Evolutionary conservation across 2,888 invertebrate genomes (phyloP).

Genomic region (Synanthedon tipuliformis): DNA sequence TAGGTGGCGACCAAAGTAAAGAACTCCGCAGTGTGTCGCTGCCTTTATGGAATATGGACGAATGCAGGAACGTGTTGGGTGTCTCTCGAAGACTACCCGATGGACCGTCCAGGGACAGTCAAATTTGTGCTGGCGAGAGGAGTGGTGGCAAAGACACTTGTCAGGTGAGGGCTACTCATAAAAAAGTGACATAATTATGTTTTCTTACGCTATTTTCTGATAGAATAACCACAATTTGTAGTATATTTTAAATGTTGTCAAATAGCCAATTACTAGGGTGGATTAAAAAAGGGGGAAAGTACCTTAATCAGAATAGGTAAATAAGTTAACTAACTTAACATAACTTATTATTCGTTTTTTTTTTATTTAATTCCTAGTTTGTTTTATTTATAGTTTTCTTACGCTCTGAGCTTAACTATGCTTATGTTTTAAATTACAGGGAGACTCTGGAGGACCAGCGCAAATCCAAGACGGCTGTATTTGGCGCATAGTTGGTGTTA

Average conservation of each 20-base stretch:
- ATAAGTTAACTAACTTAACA: no score
- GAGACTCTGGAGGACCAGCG: constrained; percentile 58
- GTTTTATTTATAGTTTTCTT: no score
- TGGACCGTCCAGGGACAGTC: constrained; percentile 36
- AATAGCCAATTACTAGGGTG: no score
- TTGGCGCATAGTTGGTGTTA: constrained; percentile 53
- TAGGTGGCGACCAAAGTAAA: constrained; percentile 41
- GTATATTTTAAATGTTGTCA: no score
- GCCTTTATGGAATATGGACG: constrained; percentile 37
- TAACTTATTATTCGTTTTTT: no score
- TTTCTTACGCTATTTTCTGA: no score
- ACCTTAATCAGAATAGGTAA: no score
- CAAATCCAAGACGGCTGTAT: constrained; percentile 50
- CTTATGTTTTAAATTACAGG: constrained; percentile 22
- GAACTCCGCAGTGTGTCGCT: constrained; percentile 51
- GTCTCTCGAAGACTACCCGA: constrained; percentile 41
- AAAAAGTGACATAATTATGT: no score
- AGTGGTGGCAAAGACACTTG: constrained; percentile 52
- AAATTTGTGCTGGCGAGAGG: constrained; percentile 48
- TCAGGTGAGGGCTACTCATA: constrained; percentile 27
- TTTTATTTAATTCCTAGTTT: no score
- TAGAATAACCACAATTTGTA: no score
- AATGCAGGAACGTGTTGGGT: constrained; percentile 37
- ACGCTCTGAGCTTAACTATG: no score
- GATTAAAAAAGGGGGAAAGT: no score